Percentiles rank a stretch among this genome's conserved stretches.
Evolutionary conservation across 2,113 vertebrate genomes (phyloP).

Genomic region (Gadus macrocephalus): DNA sequence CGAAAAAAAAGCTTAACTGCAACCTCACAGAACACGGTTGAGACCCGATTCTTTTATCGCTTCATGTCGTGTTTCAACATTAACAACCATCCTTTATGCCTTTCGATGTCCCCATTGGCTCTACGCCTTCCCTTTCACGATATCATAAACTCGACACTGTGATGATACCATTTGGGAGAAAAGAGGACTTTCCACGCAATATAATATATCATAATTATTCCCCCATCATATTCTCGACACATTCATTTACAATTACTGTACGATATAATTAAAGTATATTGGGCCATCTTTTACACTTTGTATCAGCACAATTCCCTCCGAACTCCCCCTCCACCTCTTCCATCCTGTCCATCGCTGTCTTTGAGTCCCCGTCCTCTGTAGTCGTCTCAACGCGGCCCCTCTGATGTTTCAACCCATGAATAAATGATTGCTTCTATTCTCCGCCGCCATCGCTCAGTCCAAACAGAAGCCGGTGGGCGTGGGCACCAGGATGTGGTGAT

Average conservation of each 20-base stretch:
- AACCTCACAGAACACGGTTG: conserved; percentile 47
- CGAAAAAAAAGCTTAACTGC: no score
- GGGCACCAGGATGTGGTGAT: conserved; percentile 35
- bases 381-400: conserved; percentile 10
- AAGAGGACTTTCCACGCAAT: no score
- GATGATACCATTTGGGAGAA: no score
- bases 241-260: no score
- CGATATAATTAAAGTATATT: no score
- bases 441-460: conserved; percentile 43
- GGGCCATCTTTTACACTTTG: not conserved
- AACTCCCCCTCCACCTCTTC: conserved; percentile 8
- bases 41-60: conserved; percentile 20
- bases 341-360: conserved; percentile 37
- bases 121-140: not conserved
- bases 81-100: not conserved
- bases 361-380: conserved; percentile 39
- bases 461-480: conserved; percentile 38
- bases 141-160: no score
- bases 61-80: no score
- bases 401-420: conserved; percentile 76
- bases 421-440: conserved; percentile 77
- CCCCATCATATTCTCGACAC: no score
- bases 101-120: not conserved
- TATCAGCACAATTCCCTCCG: conserved; percentile 1
- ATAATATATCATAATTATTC: no score